Evolutionary conservation across 2,888 invertebrate genomes (phyloP).

Genomic region (Melieria crassipennis): DNA sequence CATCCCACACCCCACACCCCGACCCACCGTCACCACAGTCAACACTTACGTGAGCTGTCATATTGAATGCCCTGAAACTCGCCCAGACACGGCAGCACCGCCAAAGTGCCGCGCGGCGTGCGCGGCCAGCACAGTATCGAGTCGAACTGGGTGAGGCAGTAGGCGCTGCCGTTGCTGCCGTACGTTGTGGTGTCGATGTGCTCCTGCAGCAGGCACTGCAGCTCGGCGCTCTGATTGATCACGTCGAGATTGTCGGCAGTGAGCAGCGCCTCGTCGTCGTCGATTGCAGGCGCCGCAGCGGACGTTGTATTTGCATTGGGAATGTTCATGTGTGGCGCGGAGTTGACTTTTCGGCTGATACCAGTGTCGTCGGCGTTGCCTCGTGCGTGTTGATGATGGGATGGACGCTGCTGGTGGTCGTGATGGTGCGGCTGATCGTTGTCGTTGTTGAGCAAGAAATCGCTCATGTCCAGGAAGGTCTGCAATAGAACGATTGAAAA

Average conservation of each 20-base stretch:
- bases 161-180: slow-evolving; percentile 59
- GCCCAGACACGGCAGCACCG: slow-evolving; percentile 80
- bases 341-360: slow-evolving; percentile 14
- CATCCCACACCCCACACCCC: no score
- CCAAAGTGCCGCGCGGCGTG: slow-evolving; percentile 75
- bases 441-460: slow-evolving; percentile 16
- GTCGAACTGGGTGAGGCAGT: slow-evolving; percentile 79
- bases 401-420: slow-evolving; percentile 9
- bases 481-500: background rate
- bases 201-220: slow-evolving; percentile 61
- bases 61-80: slow-evolving; percentile 82
- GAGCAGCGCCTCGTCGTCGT: slow-evolving; percentile 23
- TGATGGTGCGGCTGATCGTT: slow-evolving; percentile 12
- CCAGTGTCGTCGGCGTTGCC: slow-evolving; percentile 2
- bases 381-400: background rate
- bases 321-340: slow-evolving; percentile 38
- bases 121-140: slow-evolving; percentile 86
- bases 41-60: slow-evolving; percentile 83
- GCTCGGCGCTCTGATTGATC: slow-evolving; percentile 61
- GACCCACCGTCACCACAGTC: no score
- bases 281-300: slow-evolving; percentile 2
- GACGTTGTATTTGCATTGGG: slow-evolving; percentile 36
- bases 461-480: background rate
- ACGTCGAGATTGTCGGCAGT: slow-evolving; percentile 52
- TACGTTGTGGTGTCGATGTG: slow-evolving; percentile 57